Percentiles rank a stretch among this genome's conserved stretches.
Evolutionary conservation across 2,113 vertebrate species (phyloP).

Genomic region (Cryptomyrus ogoouensis): DNA sequence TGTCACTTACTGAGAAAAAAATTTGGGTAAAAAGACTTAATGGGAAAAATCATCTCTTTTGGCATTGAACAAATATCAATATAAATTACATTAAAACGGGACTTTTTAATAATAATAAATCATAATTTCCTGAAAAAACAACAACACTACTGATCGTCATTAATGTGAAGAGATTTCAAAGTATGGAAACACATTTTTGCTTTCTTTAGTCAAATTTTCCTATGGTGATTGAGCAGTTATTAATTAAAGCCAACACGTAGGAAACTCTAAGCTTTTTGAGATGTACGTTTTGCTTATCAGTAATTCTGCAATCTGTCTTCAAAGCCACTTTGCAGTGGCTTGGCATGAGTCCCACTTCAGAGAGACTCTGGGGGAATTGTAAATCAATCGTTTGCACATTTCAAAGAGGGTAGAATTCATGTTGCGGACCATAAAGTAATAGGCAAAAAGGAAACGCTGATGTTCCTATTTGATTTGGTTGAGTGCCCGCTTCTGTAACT

Average conservation of each 20-base stretch:
- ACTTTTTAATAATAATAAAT: neutral
- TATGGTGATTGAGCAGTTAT: neutral
- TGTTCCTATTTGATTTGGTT: neutral
- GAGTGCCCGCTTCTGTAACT: neutral
- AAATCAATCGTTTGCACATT: conserved; percentile 34
- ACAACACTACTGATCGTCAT: neutral
- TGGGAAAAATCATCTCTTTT: neutral
- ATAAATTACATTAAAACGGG: neutral
- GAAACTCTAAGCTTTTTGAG: neutral
- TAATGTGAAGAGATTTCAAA: neutral
- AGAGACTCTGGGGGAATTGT: conserved; percentile 34
- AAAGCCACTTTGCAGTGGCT: conserved; percentile 41
- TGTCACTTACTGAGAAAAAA: neutral
- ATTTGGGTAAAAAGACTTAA: neutral
- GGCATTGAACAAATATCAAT: neutral
- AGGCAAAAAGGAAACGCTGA: conserved; percentile 17
- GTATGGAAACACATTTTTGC: neutral
- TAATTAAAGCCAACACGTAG: neutral
- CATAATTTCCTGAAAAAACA: neutral
- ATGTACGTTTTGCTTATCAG: neutral
- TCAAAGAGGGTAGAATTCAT: conserved; percentile 34
- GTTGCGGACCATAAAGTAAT: conserved; percentile 23
- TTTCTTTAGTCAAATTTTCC: neutral
- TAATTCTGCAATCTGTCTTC: conserved; percentile 50
- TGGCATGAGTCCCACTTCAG: conserved; percentile 54